phyloP scores from a whole-genome alignment of 1,140 invertebrate genomes.

The Tenebrio molitor region DNA sequence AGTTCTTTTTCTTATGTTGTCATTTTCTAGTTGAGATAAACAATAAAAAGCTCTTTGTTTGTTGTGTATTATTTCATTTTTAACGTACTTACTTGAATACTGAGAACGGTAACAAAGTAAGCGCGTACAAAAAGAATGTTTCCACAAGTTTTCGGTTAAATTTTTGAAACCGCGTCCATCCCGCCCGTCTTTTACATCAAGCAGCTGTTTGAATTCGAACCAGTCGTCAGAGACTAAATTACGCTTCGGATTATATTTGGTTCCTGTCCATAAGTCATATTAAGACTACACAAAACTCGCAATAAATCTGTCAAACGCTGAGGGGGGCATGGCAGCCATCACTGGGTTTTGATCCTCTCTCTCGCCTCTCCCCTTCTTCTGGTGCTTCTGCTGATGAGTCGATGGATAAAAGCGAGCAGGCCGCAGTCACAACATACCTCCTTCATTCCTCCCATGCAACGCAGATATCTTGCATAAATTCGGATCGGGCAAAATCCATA shows the following conservation, averaged over 20 bases:
- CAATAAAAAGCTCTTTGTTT: too few relatives aligned
- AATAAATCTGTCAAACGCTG: slow-evolving; percentile 67
- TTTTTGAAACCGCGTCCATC: slow-evolving; percentile 23
- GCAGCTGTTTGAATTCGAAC: slow-evolving; percentile 20
- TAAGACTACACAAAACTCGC: slow-evolving; percentile 67
- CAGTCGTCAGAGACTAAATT: slow-evolving; percentile 54
- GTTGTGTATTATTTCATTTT: too few relatives aligned
- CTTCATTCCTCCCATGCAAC: slow-evolving; percentile 21
- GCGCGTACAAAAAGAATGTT: too few relatives aligned
- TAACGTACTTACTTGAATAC: too few relatives aligned
- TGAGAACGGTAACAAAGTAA: too few relatives aligned
- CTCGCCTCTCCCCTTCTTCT: slow-evolving; percentile 19
- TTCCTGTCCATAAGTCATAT: slow-evolving; percentile 68
- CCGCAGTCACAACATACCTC: slow-evolving; percentile 42
- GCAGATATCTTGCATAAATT: slow-evolving; percentile 6
- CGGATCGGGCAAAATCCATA: not conserved
- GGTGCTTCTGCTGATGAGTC: slow-evolving; percentile 24
- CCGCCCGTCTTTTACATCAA: not conserved
- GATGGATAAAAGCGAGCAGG: slow-evolving; percentile 39
- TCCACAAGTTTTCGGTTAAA: too few relatives aligned
- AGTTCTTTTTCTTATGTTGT: too few relatives aligned
- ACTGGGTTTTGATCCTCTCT: slow-evolving; percentile 49
- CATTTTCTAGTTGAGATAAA: too few relatives aligned
- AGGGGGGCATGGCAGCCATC: slow-evolving; percentile 64
- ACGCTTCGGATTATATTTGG: slow-evolving; percentile 65